phyloP scores from a whole-genome alignment of 1,140 invertebrate genomes.

The Vanessa tameamea region DNA sequence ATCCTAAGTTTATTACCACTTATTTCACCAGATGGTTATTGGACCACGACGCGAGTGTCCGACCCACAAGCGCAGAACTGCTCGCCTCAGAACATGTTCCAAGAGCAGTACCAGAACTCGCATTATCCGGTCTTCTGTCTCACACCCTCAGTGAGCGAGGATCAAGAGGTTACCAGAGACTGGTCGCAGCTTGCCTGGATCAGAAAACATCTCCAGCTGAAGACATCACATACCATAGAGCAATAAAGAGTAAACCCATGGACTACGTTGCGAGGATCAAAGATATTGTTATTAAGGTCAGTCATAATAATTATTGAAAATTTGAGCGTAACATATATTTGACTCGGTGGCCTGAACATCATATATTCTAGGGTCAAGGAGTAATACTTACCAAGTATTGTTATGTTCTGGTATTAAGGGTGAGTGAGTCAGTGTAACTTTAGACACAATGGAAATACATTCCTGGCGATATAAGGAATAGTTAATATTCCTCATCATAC shows the following conservation, averaged over 20 bases:
- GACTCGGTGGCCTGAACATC: too few relatives aligned
- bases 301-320: not conserved
- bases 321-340: too few relatives aligned
- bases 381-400: too few relatives aligned
- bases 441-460: too few relatives aligned
- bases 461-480: too few relatives aligned
- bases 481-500: too few relatives aligned
- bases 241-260: constrained; percentile 46
- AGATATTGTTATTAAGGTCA: constrained; percentile 57
- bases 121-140: constrained; percentile 87
- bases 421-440: too few relatives aligned
- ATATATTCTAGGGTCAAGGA: too few relatives aligned
- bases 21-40: constrained; percentile 85
- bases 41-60: constrained; percentile 89
- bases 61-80: constrained; percentile 92
- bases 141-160: constrained; percentile 57
- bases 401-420: too few relatives aligned
- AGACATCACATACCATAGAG: constrained; percentile 63
- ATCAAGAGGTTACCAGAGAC: constrained; percentile 51
- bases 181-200: constrained; percentile 60
- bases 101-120: constrained; percentile 89
- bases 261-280: constrained; percentile 47
- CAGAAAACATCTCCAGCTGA: constrained; percentile 55
- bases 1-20: too few relatives aligned
- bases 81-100: constrained; percentile 91